Conservation (phyloP, 2,888 invertebrate species). For the Platycheirus rosarum region DNA sequence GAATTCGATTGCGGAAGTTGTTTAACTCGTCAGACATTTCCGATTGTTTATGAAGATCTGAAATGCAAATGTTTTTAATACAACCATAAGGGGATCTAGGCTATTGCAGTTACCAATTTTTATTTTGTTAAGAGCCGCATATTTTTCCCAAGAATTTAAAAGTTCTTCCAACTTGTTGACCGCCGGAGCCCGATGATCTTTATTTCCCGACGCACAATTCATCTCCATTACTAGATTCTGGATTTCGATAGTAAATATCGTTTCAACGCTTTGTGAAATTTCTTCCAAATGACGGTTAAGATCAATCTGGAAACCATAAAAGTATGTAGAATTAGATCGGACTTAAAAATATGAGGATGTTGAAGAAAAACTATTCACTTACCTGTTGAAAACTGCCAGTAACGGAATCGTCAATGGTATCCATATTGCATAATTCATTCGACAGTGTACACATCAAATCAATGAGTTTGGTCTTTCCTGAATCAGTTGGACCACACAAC, state of each 20-base stretch:
- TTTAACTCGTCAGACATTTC: conserved; percentile 78
- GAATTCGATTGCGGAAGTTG: conserved; percentile 78
- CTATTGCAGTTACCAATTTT: conserved; percentile 76
- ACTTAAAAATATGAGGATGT: no score
- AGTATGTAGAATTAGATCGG: no score
- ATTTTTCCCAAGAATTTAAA: conserved; percentile 79
- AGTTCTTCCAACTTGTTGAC: conserved; percentile 70
- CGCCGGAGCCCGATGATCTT: neutral
- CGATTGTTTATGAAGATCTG: conserved; percentile 76
- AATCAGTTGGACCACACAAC: conserved; percentile 81
- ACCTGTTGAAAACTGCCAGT: conserved; percentile 98
- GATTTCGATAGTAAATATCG: conserved; percentile 76
- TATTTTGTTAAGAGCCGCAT: conserved; percentile 75
- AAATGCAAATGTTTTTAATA: conserved; percentile 22
- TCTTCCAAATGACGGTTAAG: conserved; percentile 87
- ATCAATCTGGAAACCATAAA: conserved; percentile 78
- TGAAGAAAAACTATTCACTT: no score
- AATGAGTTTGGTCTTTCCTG: conserved; percentile 82
- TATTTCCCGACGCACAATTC: conserved; percentile 19
- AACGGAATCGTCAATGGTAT: conserved; percentile 82
- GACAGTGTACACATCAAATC: conserved; percentile 80
- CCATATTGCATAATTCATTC: conserved; percentile 80
- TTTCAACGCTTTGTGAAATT: conserved; percentile 82
- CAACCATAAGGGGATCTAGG: neutral
- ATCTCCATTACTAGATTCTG: conserved; percentile 76